Percentiles rank a stretch among this genome's conserved stretches.
Conservation (phyloP, 2,888 invertebrate species). For the Lasioglossum marginatum region DNA sequence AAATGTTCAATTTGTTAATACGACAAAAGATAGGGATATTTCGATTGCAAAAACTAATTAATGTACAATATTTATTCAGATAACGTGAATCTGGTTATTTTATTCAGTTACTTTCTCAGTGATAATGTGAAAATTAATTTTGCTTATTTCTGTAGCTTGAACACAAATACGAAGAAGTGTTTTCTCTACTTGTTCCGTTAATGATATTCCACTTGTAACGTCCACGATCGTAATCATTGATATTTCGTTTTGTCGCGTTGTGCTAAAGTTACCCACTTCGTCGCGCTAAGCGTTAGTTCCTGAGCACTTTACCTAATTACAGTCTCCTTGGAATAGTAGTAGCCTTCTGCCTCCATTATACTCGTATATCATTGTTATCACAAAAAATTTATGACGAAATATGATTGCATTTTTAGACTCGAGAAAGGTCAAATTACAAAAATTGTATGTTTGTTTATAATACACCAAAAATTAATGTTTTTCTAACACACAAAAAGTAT, state of each 20-base stretch:
- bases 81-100: not conserved
- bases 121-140: not conserved
- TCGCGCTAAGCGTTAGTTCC: slow-evolving; percentile 10
- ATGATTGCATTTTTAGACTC: not conserved
- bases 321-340: slow-evolving; percentile 11
- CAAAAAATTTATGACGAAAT: not conserved
- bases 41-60: not conserved
- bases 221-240: slow-evolving; percentile 24
- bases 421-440: not conserved
- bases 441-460: not conserved
- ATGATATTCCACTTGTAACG: slow-evolving; percentile 7
- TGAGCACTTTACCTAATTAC: slow-evolving; percentile 46
- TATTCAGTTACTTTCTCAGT: not conserved
- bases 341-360: not conserved
- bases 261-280: slow-evolving; percentile 9
- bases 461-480: not conserved
- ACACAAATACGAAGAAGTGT: not conserved
- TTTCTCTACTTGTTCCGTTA: not conserved
- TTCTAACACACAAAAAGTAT: no score
- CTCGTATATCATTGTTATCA: not conserved
- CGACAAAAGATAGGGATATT: not conserved
- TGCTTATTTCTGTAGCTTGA: not conserved
- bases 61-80: not conserved
- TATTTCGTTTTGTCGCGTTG: slow-evolving; percentile 20
- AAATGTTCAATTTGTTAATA: not conserved